These are phyloP conservation scores for Trididemnum clinides DNA, from an alignment of 23 tunicate species.

Conservation along the genomic window DNA sequence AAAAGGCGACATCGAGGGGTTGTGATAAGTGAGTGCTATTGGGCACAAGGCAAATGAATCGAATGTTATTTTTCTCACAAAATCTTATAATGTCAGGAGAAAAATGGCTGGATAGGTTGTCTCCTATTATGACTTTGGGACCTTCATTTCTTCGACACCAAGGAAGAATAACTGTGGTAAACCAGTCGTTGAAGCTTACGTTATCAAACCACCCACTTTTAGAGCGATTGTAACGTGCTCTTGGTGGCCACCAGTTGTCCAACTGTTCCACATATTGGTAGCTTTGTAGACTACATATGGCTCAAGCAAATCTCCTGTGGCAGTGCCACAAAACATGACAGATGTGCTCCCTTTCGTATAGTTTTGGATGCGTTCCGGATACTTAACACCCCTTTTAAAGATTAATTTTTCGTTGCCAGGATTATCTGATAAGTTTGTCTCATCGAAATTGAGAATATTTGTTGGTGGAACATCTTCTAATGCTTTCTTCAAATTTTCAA, in stretches of 20 bases:
- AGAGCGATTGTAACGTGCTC: not conserved
- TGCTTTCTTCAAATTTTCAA: not conserved
- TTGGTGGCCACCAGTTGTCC: not conserved
- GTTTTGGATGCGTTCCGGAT: slow-evolving; percentile 14
- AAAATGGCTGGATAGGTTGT: not conserved
- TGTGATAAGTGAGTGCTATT: too few relatives aligned
- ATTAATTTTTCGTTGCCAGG: slow-evolving; percentile 1
- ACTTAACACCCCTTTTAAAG: not conserved
- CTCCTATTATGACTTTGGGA: slow-evolving; percentile 15
- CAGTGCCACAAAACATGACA: slow-evolving; percentile 7
- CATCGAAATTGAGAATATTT: not conserved
- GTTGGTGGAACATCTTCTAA: not conserved
- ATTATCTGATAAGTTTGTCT: slow-evolving; percentile 4
- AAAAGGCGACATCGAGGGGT: too few relatives aligned
- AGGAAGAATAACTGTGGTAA: slow-evolving; percentile 4
- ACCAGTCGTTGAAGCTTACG: slow-evolving; percentile 4
- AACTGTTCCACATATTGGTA: not conserved
- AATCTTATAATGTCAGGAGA: not conserved
- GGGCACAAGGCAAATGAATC: not conserved
- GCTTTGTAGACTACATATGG: slow-evolving; percentile 4
- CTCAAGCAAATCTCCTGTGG: not conserved
- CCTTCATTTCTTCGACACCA: not conserved
- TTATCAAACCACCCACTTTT: slow-evolving; percentile 21
- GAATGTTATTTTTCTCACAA: not conserved
- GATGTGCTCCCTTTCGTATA: not conserved